Conservation (phyloP, 2,113 vertebrate genomes). For the Pampusana beccarii region DNA sequence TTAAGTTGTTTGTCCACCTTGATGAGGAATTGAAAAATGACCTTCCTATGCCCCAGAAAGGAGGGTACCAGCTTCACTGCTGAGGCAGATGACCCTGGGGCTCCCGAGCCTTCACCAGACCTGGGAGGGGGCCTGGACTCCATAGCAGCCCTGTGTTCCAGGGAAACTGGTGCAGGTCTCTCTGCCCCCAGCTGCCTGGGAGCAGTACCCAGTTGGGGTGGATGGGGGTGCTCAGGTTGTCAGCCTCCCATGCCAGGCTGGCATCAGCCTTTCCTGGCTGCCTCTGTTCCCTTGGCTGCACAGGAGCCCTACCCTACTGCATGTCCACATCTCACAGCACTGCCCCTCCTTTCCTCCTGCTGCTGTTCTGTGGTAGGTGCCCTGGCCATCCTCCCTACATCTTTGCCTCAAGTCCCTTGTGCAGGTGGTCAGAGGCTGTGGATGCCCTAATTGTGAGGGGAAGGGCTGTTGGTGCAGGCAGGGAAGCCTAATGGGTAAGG, state of each 20-base stretch:
- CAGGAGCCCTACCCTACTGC: neutral
- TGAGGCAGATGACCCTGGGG: neutral
- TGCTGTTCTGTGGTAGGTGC: rapidly evolving
- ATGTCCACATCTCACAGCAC: rapidly evolving
- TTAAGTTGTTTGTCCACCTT: neutral
- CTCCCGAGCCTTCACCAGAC: neutral
- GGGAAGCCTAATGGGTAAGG: too few species aligned
- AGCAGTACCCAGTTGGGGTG: neutral
- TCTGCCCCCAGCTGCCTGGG: neutral
- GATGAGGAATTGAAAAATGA: neutral
- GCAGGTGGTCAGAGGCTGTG: neutral
- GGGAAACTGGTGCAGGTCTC: neutral
- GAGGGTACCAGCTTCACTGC: neutral
- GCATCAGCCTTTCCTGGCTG: neutral
- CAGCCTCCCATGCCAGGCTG: neutral
- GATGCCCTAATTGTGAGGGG: neutral
- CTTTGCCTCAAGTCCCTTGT: neutral
- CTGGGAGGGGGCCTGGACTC: neutral
- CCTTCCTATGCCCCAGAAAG: neutral
- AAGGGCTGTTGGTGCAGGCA: neutral
- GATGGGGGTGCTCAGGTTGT: neutral
- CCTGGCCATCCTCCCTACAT: too few species aligned
- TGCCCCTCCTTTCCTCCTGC: neutral
- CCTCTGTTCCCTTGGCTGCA: neutral
- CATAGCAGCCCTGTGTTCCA: neutral